These are phyloP conservation scores for Aphidius colemani DNA, from an alignment of 2,888 invertebrate genomes.

Conservation along the genomic window DNA sequence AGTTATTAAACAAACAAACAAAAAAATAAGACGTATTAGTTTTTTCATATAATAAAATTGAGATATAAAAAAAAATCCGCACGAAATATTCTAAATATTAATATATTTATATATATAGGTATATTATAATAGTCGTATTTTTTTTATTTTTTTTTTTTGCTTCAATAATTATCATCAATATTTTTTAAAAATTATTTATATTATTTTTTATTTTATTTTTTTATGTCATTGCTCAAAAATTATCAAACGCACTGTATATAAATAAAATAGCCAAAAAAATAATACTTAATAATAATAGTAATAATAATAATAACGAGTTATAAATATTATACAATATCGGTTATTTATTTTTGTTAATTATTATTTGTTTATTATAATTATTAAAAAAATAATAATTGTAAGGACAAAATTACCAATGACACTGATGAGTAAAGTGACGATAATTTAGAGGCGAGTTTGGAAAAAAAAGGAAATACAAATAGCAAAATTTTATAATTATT, in stretches of 20 bases:
- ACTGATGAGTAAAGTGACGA: slow-evolving; percentile 2
- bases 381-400: neutral
- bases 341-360: neutral
- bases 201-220: neutral
- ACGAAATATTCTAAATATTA: too few relatives aligned
- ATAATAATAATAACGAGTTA: too few relatives aligned
- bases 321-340: too few relatives aligned
- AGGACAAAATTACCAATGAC: neutral
- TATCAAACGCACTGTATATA: slow-evolving; percentile 14
- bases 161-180: neutral
- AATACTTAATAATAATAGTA: neutral
- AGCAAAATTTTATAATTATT: slow-evolving; percentile 13
- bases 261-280: slow-evolving; percentile 13
- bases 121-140: too few relatives aligned
- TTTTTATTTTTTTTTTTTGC: too few relatives aligned
- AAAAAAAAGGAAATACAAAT: slow-evolving; percentile 9
- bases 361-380: too few relatives aligned
- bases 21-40: too few relatives aligned
- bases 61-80: too few relatives aligned
- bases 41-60: too few relatives aligned
- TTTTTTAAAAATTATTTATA: slow-evolving; percentile 9
- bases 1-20: too few relatives aligned
- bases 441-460: neutral
- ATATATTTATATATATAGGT: too few relatives aligned
- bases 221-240: neutral